Evolutionary conservation across 2,888 invertebrate genomes (phyloP).

Genomic region (Lasioglossum morio): DNA sequence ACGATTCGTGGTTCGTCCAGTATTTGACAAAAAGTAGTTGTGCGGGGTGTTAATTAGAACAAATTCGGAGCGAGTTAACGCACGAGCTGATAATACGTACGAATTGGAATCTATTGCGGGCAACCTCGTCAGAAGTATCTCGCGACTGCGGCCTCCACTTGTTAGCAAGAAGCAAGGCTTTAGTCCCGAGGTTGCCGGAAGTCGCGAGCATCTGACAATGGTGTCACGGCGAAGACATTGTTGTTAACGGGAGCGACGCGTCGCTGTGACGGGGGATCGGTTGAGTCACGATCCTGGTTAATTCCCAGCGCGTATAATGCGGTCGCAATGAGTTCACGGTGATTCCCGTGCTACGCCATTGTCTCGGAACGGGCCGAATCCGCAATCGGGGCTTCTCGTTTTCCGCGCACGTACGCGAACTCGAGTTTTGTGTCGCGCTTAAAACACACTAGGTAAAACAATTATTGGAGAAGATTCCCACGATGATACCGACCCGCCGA

Average conservation of each 20-base stretch:
- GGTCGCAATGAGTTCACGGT: conserved; percentile 47
- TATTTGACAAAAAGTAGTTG: too few relatives aligned
- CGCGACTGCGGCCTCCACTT: conserved; percentile 11
- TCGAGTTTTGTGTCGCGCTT: conserved; percentile 22
- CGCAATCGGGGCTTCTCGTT: conserved; percentile 2
- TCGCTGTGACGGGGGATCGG: conserved; percentile 40
- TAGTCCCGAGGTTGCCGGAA: conserved; percentile 39
- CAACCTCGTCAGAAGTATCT: background rate
- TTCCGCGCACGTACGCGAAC: conserved; percentile 26
- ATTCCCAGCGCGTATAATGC: conserved; percentile 47
- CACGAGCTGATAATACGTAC: background rate
- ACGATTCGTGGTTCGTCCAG: too few relatives aligned
- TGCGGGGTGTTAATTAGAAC: background rate
- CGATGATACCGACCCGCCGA: background rate
- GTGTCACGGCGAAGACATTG: conserved; percentile 52
- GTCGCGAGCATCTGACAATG: conserved; percentile 50
- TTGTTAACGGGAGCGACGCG: conserved; percentile 26
- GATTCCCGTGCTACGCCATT: conserved; percentile 35
- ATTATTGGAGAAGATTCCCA: conserved; percentile 9
- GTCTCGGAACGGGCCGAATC: conserved; percentile 12
- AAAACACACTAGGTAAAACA: conserved; percentile 24
- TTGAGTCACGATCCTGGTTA: conserved; percentile 60
- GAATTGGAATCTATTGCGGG: background rate
- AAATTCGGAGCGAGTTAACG: background rate
- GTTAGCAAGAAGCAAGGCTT: conserved; percentile 32